phyloP scores from a whole-genome alignment of 2,797 vertebrate genomes.

The Rachycentron canadum region DNA sequence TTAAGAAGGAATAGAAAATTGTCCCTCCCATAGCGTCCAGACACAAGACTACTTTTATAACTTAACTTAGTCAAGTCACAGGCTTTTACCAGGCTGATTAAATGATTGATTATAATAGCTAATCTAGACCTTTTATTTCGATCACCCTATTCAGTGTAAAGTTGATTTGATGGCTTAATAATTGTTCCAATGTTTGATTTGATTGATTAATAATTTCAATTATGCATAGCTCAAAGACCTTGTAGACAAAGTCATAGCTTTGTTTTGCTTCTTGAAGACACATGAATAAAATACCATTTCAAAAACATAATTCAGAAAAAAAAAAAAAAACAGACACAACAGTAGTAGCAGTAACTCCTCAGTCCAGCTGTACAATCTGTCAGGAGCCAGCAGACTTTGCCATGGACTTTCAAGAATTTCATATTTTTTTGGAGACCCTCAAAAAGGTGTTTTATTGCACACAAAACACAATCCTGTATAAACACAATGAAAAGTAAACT shows the following conservation, averaged over 20 bases:
- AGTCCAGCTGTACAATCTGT: conserved; percentile 26
- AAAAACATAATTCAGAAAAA: not conserved
- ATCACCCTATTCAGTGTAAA: conserved; percentile 16
- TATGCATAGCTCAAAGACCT: too few relatives aligned
- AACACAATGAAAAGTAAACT: conserved; percentile 75
- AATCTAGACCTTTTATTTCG: not conserved
- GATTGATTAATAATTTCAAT: not conserved
- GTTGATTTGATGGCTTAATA: not conserved
- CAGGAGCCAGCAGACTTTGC: conserved; percentile 54
- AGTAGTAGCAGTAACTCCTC: conserved; percentile 15
- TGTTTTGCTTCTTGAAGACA: not conserved
- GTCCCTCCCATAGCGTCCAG: conserved; percentile 68
- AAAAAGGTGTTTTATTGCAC: conserved; percentile 78
- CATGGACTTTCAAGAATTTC: conserved; percentile 66
- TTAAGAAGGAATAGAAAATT: conserved; percentile 80
- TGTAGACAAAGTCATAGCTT: not conserved
- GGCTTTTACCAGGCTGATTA: conserved; percentile 65
- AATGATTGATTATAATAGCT: conserved; percentile 68
- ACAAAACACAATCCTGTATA: conserved; percentile 74
- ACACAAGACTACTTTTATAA: conserved; percentile 79
- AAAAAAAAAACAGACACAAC: not conserved
- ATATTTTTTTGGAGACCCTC: conserved; percentile 68
- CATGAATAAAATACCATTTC: too few relatives aligned
- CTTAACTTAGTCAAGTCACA: conserved; percentile 62
- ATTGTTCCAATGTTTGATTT: conserved; percentile 1